Base-by-base conservation (phyloP, 2,888 invertebrate species). In the Elysia crispata region DNA sequence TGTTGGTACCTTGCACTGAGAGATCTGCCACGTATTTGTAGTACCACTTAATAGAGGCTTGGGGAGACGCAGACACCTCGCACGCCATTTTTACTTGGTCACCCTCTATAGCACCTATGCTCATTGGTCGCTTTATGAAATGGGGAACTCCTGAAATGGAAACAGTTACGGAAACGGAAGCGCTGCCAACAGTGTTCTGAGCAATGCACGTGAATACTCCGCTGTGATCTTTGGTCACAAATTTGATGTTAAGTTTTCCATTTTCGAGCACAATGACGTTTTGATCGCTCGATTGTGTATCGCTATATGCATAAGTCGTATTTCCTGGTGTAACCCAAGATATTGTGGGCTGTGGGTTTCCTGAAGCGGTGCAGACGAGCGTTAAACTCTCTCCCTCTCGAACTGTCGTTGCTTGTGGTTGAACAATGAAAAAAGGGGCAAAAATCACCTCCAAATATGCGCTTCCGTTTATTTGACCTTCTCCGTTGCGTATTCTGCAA, bases 21-120 rank as follows among this genome's bases (percentile, higher is more conserved):
- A 50, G 79, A 41, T 79, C 79, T 13, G 74, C 64, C 25, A 79
- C 57, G 33, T 79, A 69, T 18, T 15, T 67, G 31, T 74, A 75
- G 49, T 57, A 79, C 79, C 79, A 79, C 6, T 30, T n/a, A n/a
- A 79, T 67, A 8, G 28, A 3, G 30, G 69, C 74, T 25, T n/a
- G 28, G 1, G 67, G 67, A 28, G 66, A 30, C 23, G 67, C 49
- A 18, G 54, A 49, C 0, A 75, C 41, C 18, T 79, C 54, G 25
- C 79, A 75, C 18, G 66, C 25, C 49, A 79, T 62, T n/a, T 25
- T 18, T 1, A 79, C 67, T 5, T 18, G 54, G 60, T 79, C 79
- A 6, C 79, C 79, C 33, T 79, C 74, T 23, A 75, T 67, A n/a
- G 33, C 67, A 20, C 66, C 74, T 31, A 67, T 41, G 30, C 67